Percentiles rank a stretch among this genome's conserved stretches.
Conservation (phyloP, 2,888 invertebrate genomes). For the Meta bourneti region DNA sequence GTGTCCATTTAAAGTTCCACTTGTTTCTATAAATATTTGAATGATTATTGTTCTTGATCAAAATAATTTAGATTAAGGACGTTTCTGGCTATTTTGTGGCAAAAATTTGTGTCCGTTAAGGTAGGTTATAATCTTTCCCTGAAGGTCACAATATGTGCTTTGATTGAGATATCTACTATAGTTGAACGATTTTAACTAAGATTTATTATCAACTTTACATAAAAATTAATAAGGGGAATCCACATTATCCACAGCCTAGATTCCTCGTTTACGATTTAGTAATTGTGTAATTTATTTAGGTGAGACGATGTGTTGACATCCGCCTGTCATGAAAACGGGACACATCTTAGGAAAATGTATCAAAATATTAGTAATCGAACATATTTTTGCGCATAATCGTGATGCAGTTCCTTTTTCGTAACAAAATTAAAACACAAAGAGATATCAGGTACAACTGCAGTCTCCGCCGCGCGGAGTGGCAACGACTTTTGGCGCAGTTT, state of each 20-base stretch:
- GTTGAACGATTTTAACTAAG: neutral
- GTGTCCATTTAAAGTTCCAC: conserved; percentile 55
- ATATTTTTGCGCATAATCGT: neutral
- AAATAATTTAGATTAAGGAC: neutral
- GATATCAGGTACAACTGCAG: no score
- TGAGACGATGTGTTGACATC: conserved; percentile 22
- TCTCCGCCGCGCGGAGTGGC: no score
- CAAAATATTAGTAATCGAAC: neutral
- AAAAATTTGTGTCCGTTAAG: conserved; percentile 25
- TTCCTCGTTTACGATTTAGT: no score
- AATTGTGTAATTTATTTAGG: no score
- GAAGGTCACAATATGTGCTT: conserved; percentile 61
- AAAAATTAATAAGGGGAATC: no score
- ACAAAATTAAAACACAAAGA: no score
- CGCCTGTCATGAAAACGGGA: conserved; percentile 14
- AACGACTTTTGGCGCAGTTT: no score
- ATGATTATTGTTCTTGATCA: neutral
- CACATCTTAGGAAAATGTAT: neutral
- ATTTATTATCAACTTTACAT: neutral
- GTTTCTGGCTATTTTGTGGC: neutral
- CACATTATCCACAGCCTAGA: no score
- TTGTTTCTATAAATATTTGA: conserved; percentile 27
- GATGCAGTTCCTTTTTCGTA: no score
- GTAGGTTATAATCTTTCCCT: conserved; percentile 29
- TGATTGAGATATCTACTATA: neutral